These are phyloP conservation scores for Clarias magur DNA, from an alignment of 2,113 vertebrate species.

Conservation along the genomic window DNA sequence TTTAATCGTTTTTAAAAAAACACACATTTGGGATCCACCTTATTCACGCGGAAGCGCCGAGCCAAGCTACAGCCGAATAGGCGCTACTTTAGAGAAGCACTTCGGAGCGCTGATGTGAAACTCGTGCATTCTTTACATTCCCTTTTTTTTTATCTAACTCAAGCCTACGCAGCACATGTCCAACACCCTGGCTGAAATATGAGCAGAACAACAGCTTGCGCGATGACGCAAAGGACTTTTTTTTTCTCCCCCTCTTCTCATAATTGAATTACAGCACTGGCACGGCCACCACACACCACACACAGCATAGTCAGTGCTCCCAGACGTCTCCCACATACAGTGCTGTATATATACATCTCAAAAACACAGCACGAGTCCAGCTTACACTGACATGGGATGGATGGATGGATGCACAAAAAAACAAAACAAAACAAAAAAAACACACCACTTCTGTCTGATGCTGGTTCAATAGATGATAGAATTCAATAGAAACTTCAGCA, in stretches of 20 bases:
- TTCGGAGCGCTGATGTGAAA: neutral
- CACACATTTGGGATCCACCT: neutral
- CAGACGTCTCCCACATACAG: neutral
- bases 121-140: conserved; percentile 32
- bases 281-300: neutral
- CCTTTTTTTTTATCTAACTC: conserved; percentile 14
- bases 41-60: neutral
- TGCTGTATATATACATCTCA: neutral
- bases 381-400: neutral
- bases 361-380: neutral
- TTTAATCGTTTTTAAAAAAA: neutral
- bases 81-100: neutral
- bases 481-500: too few relatives aligned
- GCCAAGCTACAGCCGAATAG: neutral
- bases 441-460: too few relatives aligned
- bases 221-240: conserved; percentile 26
- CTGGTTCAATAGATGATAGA: too few relatives aligned
- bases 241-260: neutral
- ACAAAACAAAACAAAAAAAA: too few relatives aligned
- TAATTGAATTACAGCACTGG: conserved; percentile 38
- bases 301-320: neutral
- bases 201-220: conserved; percentile 32
- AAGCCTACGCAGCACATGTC: conserved; percentile 39
- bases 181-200: conserved; percentile 31
- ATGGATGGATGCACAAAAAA: neutral